Conservation (phyloP, 2,797 vertebrate genomes). For the Numenius phaeopus region DNA sequence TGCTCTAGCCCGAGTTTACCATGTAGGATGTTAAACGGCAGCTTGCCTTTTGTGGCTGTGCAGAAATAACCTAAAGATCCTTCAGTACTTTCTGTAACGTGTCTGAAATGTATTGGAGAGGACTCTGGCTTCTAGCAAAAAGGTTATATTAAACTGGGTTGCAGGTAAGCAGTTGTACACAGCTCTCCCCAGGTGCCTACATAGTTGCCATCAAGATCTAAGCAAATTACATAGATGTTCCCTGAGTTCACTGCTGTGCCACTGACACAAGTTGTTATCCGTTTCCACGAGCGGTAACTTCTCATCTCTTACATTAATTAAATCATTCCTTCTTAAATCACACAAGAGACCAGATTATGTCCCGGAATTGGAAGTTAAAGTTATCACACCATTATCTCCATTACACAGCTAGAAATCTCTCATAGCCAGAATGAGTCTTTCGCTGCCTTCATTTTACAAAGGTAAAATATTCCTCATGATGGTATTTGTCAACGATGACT, state of each 20-base stretch:
- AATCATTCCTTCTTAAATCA: background rate
- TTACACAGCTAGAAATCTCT: background rate
- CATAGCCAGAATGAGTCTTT: background rate
- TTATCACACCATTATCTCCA: background rate
- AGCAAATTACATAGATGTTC: background rate
- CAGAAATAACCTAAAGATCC: background rate
- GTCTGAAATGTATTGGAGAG: background rate
- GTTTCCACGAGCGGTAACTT: background rate
- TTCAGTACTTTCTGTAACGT: background rate
- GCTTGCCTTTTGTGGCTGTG: background rate
- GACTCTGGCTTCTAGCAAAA: background rate
- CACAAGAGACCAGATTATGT: background rate
- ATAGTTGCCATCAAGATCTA: background rate
- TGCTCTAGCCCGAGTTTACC: fast-evolving
- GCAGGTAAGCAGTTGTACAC: background rate
- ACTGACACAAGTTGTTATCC: fast-evolving
- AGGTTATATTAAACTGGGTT: background rate
- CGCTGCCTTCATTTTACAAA: background rate
- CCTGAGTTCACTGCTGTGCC: background rate
- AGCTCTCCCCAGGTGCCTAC: background rate
- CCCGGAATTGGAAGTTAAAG: background rate
- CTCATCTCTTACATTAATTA: background rate
- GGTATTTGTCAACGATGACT: background rate
- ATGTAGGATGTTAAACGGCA: background rate
- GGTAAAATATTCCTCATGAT: background rate